Evolutionary conservation across 2,797 vertebrate genomes (phyloP).

Genomic region (Cephalopachus bancanus): DNA sequence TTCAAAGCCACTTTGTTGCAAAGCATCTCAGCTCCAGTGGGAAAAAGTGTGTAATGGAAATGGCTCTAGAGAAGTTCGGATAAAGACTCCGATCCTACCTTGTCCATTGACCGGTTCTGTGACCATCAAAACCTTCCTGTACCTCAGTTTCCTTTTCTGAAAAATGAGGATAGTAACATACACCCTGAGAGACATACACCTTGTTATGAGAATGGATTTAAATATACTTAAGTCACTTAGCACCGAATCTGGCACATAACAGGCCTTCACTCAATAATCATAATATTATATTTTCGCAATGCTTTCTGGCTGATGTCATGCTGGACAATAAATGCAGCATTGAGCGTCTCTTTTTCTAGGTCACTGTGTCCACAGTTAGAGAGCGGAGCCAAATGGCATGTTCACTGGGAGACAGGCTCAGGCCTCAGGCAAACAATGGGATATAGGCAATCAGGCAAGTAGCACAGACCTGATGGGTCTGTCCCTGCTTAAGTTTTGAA

Average conservation of each 20-base stretch:
- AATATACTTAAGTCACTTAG: not conserved
- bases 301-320: conserved; percentile 73
- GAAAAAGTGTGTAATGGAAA: conserved; percentile 35
- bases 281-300: conserved; percentile 72
- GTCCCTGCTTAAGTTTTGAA: not conserved
- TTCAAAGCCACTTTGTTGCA: conserved; percentile 51
- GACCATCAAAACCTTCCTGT: not conserved
- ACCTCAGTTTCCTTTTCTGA: conserved; percentile 39
- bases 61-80: not conserved
- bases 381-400: conserved; percentile 27
- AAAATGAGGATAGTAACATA: not conserved
- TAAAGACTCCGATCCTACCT: not conserved
- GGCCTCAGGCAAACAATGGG: conserved; percentile 40
- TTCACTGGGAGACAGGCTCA: not conserved
- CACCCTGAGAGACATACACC: not conserved
- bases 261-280: conserved; percentile 39
- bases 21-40: not conserved
- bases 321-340: conserved; percentile 67
- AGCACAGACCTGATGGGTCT: not conserved
- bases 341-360: conserved; percentile 66
- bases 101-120: not conserved
- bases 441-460: not conserved
- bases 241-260: not conserved
- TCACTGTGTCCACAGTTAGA: conserved; percentile 62
- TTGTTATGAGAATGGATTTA: conserved; percentile 3